Evolutionary conservation across 35 echinoderm and acorn worm species (phyloP).

Genomic region (Holothuria glaberrima): DNA sequence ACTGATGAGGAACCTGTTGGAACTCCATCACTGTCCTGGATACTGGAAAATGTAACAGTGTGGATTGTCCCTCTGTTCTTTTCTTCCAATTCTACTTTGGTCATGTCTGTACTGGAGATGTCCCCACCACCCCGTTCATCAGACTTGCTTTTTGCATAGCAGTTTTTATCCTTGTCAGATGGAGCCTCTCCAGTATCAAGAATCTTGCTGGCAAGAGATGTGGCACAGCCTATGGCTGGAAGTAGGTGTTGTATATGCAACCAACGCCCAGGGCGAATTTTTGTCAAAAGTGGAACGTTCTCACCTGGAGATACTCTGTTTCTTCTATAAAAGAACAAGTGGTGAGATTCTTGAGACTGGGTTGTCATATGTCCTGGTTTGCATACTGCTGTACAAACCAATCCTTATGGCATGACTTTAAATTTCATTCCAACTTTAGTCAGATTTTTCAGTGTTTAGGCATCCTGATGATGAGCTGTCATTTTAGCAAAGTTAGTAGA

Average conservation of each 20-base stretch:
- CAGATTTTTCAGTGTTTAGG: no score
- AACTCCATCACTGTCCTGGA: neutral
- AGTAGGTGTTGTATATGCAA: conserved; percentile 68
- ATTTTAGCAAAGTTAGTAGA: no score
- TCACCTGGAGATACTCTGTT: conserved; percentile 46
- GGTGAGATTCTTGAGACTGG: conserved; percentile 3
- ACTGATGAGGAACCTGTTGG: neutral
- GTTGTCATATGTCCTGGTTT: conserved; percentile 36
- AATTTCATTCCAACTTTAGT: no score
- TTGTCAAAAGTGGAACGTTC: conserved; percentile 1
- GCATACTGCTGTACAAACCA: neutral
- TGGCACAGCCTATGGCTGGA: neutral
- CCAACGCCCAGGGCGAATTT: conserved; percentile 82
- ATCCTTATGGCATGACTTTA: neutral
- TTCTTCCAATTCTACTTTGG: neutral
- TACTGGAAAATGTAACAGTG: neutral
- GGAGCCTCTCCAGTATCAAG: neutral
- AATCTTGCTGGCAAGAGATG: neutral
- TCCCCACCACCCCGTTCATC: no score
- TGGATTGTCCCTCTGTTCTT: neutral
- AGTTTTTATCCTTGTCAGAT: neutral
- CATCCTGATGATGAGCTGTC: no score
- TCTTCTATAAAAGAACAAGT: conserved; percentile 10
- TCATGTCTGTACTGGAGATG: neutral
- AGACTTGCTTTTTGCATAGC: neutral